Conservation (phyloP, 2,888 invertebrate genomes). For the Ormyrus labotus region DNA sequence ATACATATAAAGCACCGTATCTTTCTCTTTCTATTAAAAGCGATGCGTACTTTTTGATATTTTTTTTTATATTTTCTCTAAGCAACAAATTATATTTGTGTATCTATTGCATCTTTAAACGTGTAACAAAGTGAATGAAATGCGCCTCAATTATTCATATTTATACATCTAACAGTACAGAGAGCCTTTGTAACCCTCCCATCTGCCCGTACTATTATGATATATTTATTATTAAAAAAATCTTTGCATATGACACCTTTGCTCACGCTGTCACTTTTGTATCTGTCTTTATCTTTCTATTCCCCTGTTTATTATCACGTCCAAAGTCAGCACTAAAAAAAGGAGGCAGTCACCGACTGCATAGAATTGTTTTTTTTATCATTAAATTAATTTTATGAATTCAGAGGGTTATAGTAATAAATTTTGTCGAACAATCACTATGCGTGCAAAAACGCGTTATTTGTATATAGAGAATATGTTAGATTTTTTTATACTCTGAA, state of each 20-base stretch:
- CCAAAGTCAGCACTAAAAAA: constrained; percentile 44
- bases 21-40: constrained; percentile 2
- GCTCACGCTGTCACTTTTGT: constrained; percentile 55
- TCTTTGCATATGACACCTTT: constrained; percentile 52
- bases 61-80: constrained; percentile 33
- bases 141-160: constrained; percentile 40
- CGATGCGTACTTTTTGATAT: constrained; percentile 28
- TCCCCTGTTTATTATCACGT: constrained; percentile 47
- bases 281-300: constrained; percentile 51
- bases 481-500: constrained; percentile 4
- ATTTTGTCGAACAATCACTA: constrained; percentile 27
- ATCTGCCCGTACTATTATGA: constrained; percentile 54
- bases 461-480: not conserved
- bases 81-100: constrained; percentile 19
- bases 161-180: constrained; percentile 29
- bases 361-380: constrained; percentile 9
- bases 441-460: constrained; percentile 21
- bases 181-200: constrained; percentile 37
- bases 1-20: constrained; percentile 14
- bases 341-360: constrained; percentile 29
- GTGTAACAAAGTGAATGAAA: constrained; percentile 47
- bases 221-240: constrained; percentile 34
- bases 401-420: not conserved
- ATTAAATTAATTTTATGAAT: constrained; percentile 23
- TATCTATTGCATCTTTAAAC: constrained; percentile 44